Base-by-base conservation (phyloP, 1,140 invertebrate species). In the Thaumetopoea pityocampa region DNA sequence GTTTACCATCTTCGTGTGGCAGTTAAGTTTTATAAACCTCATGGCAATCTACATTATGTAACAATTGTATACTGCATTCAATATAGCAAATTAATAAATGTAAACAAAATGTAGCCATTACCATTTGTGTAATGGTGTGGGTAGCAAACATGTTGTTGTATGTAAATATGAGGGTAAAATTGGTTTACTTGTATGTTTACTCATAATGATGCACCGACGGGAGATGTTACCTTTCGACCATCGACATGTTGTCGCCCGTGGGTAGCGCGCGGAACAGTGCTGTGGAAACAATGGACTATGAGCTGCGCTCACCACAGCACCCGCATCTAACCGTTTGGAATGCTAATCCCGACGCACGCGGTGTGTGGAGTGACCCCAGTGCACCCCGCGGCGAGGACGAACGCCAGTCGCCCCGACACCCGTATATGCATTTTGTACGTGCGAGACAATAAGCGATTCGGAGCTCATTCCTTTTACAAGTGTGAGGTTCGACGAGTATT, bases 401-500 rank as follows among this genome's bases (percentile, higher is more conserved):
- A 26, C 11, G 10, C 37, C 24, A 8, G 26, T 27, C 20, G 22
- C 48, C 51, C 47, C 50, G 51, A n/a, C 54, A 50, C 51, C 43
- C 56, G 58, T 59, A 48, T 30, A 30, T 67, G 62, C 67, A 62
- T 73, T 77, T 67, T 63, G 42, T 70, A 71, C 65, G 72, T 77
- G 72, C 73, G 79, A 81, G 79, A 83, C 77, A 83, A 81, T 83
- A 83, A 78, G 65, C 69, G 60, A 24, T 51, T 52, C 49, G 55
- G 64, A 67, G 64, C 64, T 60, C 53, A 42, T 60, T 46, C 55
- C n/a, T 36, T 41, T 44, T 51, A 45, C 36, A 33, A 38, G 19
- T 24, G 18, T 24, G 35, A 34, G 40, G 43, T 42, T 47, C 42
- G 28, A 33, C 47, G 23, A 43, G 44, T 51, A 46, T 33, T 47